Conservation (phyloP, 2,888 invertebrate genomes). For the Epistrophella euchroma region DNA sequence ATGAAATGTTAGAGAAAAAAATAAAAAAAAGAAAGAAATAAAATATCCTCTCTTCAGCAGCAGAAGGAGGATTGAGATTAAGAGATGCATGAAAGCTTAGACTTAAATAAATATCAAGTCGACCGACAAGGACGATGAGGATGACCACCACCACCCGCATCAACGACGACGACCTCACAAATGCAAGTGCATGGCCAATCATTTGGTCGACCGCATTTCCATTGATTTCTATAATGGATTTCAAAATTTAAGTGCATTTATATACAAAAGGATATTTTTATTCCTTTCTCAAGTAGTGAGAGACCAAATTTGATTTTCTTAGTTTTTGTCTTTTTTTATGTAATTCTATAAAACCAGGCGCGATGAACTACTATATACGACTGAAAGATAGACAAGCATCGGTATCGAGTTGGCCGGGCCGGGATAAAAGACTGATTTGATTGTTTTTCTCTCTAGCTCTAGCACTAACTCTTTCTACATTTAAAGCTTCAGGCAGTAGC, state of each 20-base stretch:
- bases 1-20: slow-evolving; percentile 36
- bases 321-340: background rate
- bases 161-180: background rate
- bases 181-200: slow-evolving; percentile 66
- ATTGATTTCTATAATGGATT: slow-evolving; percentile 68
- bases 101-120: slow-evolving; percentile 41
- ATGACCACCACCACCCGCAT: background rate
- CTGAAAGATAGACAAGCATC: background rate
- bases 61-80: background rate
- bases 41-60: slow-evolving; percentile 30
- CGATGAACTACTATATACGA: background rate
- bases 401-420: background rate
- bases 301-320: slow-evolving; percentile 8
- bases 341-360: slow-evolving; percentile 1
- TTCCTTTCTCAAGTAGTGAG: background rate
- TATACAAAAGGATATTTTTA: slow-evolving; percentile 12
- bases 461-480: too few species aligned
- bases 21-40: background rate
- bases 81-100: background rate
- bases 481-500: background rate
- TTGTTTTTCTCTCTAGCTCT: background rate
- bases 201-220: slow-evolving; percentile 56
- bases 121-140: background rate
- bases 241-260: slow-evolving; percentile 56
- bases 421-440: slow-evolving; percentile 9